Evolutionary conservation across 1,140 invertebrate species (phyloP), one percentile per base, ranked within the genome.

Genomic region (Drosophila navojoa): DNA sequence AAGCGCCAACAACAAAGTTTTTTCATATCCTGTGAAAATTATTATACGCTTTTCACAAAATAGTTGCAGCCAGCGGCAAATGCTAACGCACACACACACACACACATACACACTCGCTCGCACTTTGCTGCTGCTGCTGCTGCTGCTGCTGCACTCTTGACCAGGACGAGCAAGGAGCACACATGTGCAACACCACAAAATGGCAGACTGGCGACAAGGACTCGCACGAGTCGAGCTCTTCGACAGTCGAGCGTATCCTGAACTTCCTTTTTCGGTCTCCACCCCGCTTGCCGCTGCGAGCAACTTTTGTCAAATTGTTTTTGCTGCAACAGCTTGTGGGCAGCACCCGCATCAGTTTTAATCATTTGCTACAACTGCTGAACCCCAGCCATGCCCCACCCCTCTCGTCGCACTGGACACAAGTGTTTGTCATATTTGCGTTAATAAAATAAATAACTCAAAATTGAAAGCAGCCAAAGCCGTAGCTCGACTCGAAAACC

Each of bases 21-120:
- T 86, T 81, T 85, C 81, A 87, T 86, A 86, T 86, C 82, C 82
- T 86, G 82, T 87, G 82, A 87, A 87, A 86, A 86, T 86, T 86
- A 86, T 86, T 85, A 85, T 85, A 79, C 81, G 81, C 81, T 85
- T 72, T 80, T 85, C 76, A 81, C 72, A 77, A 85, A 85, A 85
- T 80, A 85, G 77, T 85, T 82, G 72, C 54, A 61, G 78, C 78
- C 71, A 77, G 70, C 61, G 77, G 77, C 63, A 45, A 75, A 75
- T 42, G 63, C 47, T 44, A 55, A 55, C 44, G 49, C 55, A 54
- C 16, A n/a, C 40, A 22, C 32, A 63, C 32, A 44, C 4, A 44
- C 19, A 19, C 19, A 19, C 2, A 19, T 19, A 19, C 1, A 19
- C 19, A 19, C 19, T 1, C 19, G 2, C 2, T 1, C 19, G 2